A percentile compares a stretch with the other conserved stretches of the same genome.
These are phyloP conservation scores for Leptonema lineaticorne DNA, from an alignment of 1,140 invertebrate genomes.

Conservation along the genomic window DNA sequence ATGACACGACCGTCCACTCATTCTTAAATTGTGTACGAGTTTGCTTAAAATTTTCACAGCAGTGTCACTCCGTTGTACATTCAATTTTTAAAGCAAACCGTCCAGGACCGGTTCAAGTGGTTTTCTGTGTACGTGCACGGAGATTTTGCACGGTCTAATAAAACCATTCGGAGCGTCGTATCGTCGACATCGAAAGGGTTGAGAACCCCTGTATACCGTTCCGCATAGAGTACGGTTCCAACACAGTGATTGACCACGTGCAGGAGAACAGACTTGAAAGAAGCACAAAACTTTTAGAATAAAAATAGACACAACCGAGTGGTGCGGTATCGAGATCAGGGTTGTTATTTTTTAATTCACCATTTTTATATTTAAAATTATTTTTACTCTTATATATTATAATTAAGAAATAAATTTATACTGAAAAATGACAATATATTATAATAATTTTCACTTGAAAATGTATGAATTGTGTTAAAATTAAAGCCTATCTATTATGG, in stretches of 20 bases:
- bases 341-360: too few relatives aligned
- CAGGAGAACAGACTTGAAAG: background rate
- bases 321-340: background rate
- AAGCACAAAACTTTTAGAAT: too few relatives aligned
- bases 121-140: background rate
- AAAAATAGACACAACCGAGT: background rate
- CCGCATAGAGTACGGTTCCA: background rate
- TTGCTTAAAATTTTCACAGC: background rate
- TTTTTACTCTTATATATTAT: too few relatives aligned
- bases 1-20: background rate
- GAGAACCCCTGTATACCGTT: background rate
- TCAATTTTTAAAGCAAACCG: background rate
- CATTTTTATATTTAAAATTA: too few relatives aligned
- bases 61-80: background rate
- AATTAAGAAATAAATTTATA: too few relatives aligned
- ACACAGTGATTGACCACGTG: conserved; percentile 20
- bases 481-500: too few relatives aligned
- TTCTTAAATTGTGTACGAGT: background rate
- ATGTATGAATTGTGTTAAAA: too few relatives aligned
- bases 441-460: too few relatives aligned
- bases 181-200: too few relatives aligned
- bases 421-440: too few relatives aligned
- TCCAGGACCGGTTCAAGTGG: background rate
- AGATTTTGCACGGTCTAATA: background rate
- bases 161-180: too few relatives aligned